phyloP scores from a whole-genome alignment of 1,140 invertebrate species.

The Halesus radiatus region DNA sequence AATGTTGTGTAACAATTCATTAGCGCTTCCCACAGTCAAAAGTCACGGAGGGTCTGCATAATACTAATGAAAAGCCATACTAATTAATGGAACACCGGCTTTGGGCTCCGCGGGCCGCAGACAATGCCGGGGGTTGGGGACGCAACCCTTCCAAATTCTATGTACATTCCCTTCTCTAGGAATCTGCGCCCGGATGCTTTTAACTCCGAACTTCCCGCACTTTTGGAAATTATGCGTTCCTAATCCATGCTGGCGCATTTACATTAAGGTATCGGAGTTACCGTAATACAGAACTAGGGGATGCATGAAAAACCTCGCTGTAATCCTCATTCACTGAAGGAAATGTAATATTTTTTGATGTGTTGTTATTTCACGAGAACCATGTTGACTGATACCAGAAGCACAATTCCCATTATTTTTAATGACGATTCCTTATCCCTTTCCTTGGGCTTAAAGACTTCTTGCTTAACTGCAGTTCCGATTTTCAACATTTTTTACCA shows the following conservation, averaged over 20 bases:
- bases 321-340: no score
- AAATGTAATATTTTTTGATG: no score
- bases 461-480: no score
- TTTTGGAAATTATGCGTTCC: conserved; percentile 6
- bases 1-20: conserved; percentile 19
- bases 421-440: no score
- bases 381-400: no score
- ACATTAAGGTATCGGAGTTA: no score
- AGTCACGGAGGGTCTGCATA: conserved; percentile 15
- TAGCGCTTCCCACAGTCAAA: conserved; percentile 16
- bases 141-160: conserved; percentile 16
- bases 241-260: not conserved
- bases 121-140: not conserved
- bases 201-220: not conserved
- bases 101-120: not conserved
- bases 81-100: conserved; percentile 26
- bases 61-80: conserved; percentile 20
- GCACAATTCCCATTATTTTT: no score
- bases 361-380: no score
- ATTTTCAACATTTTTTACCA: no score
- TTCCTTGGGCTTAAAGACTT: no score
- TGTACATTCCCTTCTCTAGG: not conserved
- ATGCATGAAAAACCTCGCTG: no score
- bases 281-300: no score
- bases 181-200: conserved; percentile 17